These are phyloP conservation scores for Pteronotus mesoamericanus DNA, from an alignment of 2,797 vertebrate genomes.

Conservation along the genomic window DNA sequence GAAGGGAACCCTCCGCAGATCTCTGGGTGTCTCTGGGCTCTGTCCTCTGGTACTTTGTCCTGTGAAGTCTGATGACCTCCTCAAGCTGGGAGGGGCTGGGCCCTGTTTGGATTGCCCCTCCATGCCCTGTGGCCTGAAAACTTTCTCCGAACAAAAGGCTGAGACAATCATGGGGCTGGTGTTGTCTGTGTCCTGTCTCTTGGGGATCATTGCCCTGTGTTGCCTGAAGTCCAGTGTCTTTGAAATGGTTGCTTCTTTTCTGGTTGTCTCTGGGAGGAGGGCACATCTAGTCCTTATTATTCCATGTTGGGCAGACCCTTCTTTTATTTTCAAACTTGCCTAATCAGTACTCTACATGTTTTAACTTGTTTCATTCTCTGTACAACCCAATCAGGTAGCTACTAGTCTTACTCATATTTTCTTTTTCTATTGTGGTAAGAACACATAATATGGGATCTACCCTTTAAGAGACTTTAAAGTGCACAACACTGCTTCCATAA, in stretches of 20 bases:
- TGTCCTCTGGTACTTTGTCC: neutral
- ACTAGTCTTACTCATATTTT: neutral
- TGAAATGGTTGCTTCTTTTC: neutral
- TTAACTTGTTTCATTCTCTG: neutral
- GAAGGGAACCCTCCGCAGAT: neutral
- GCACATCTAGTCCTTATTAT: neutral
- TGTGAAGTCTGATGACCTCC: neutral
- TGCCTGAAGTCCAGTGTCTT: neutral
- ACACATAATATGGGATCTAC: no score
- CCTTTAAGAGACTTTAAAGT: no score
- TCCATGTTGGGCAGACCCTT: neutral
- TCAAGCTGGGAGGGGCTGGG: neutral
- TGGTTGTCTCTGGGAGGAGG: neutral
- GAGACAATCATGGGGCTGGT: no score
- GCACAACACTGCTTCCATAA: rapidly evolving
- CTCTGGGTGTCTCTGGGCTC: neutral
- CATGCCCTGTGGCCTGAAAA: neutral
- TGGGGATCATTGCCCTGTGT: no score
- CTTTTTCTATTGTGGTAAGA: neutral
- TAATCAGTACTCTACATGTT: neutral
- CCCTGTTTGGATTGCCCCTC: neutral
- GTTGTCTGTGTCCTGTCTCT: neutral
- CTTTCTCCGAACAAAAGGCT: neutral
- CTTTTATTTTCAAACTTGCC: neutral
- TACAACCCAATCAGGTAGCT: neutral